Evolutionary conservation across 2,797 vertebrate species (phyloP), one percentile per base, ranked within the genome.

Genomic region (Thalassophryne amazonica): DNA sequence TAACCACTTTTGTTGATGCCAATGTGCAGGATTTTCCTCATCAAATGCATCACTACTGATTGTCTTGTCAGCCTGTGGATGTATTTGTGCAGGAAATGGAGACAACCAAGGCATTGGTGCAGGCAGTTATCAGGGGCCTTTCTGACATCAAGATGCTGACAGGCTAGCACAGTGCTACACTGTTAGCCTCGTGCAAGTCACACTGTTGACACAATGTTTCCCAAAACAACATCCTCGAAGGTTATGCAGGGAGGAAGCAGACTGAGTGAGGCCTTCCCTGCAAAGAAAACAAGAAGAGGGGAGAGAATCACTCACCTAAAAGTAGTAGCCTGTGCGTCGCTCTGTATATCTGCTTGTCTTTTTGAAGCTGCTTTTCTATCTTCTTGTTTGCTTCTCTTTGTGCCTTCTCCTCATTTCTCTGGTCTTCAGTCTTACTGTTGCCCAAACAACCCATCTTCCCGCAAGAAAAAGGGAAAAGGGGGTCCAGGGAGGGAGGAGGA

Each of bases 401-500:
- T 81, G 93, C 92, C 91, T 95, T 97, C 90, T 96, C 95, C 79
- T 96, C 95, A 86, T 96, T 95, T 88, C 93, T 92, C 93, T 97
- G 95, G 88, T 97, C 95, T 92, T 96, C 93, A 48, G 95, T 95
- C 91, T 95, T 97, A 77, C 91, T 95, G 93, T 95, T 96, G 69
- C 94, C 93, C 88, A 97, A 93, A 83, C 94, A 97, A 90, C 95
- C 95, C 94, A 96, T 95, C 91, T 94, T 94, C 89, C 83, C 85
- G 53, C 69, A 85, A 80, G 83, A 64, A 83, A 76, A 78, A 73
- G 75, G 13, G 54, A 58, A 59, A 52, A 49, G 63, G 69, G 77
- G 80, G 63, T 85, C 84, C 78, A 83, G 73, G 74, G 85, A 85
- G 83, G 81, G 73, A 81, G 76, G 66, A 71, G 72, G 65, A 66